Conservation (phyloP, 2,888 invertebrate species). For the Ephialtes manifestator region DNA sequence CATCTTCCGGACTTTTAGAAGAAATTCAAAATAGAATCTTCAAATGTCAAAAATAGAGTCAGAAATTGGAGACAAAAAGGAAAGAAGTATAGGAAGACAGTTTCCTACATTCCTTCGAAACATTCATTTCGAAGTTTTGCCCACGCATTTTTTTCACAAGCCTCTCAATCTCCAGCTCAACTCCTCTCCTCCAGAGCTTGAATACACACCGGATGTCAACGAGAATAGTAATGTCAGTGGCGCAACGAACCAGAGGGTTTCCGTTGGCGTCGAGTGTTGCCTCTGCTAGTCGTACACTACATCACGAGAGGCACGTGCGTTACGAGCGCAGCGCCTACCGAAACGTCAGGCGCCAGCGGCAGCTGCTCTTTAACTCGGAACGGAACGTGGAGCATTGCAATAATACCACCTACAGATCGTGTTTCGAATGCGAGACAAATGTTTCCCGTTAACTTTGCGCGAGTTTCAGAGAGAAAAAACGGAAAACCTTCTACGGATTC, state of each 20-base stretch:
- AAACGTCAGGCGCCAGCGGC: conserved; percentile 49
- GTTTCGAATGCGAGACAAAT: conserved; percentile 47
- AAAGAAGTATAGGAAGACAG: too few relatives aligned
- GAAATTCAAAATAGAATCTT: conserved; percentile 38
- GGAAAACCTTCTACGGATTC: conserved; percentile 2
- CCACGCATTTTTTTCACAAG: conserved; percentile 7
- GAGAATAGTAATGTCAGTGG: conserved; percentile 34
- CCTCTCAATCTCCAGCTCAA: neutral
- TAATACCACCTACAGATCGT: conserved; percentile 30
- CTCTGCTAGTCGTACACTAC: neutral
- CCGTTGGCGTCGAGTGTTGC: conserved; percentile 17
- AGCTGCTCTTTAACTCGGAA: conserved; percentile 46
- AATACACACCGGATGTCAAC: conserved; percentile 50
- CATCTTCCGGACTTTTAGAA: neutral
- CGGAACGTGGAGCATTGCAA: conserved; percentile 21
- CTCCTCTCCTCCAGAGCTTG: neutral
- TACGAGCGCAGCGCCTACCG: conserved; percentile 53
- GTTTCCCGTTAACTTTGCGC: conserved; percentile 40
- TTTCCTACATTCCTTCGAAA: neutral
- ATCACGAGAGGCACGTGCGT: conserved; percentile 33
- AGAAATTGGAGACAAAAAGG: neutral
- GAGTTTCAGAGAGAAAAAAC: conserved; percentile 16
- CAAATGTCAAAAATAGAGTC: too few relatives aligned
- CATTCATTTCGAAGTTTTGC: neutral
- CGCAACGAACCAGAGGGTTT: conserved; percentile 51